These are phyloP conservation scores for Salvator merianae DNA, from an alignment of 2,113 vertebrate species.

Conservation along the genomic window DNA sequence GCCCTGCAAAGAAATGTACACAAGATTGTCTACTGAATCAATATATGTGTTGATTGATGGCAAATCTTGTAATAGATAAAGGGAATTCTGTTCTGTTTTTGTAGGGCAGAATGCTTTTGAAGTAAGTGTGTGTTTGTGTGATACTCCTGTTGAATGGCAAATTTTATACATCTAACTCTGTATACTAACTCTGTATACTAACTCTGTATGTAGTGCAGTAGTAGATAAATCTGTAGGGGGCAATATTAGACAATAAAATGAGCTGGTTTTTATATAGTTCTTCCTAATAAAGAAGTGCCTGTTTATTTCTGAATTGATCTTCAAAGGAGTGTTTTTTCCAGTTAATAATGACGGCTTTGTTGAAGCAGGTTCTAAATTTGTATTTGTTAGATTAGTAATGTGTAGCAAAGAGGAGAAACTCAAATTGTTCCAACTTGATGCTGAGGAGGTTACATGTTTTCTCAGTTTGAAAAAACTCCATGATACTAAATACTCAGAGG, in stretches of 20 bases:
- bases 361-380: not conserved
- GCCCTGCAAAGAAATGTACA: too few relatives aligned
- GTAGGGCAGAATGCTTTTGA: not conserved
- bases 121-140: not conserved
- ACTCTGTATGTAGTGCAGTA: conserved; percentile 34
- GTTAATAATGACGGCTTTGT: not conserved
- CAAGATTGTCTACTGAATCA: too few relatives aligned
- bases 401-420: not conserved
- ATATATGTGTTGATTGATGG: too few relatives aligned
- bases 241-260: conserved; percentile 70
- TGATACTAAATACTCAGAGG: not conserved
- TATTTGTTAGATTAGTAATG: not conserved
- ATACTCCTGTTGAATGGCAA: rapidly evolving
- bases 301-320: not conserved
- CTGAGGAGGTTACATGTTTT: not conserved
- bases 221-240: conserved; percentile 71
- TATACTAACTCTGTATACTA: too few relatives aligned
- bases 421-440: not conserved
- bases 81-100: not conserved
- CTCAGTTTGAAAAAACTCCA: not conserved
- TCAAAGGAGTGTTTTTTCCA: not conserved
- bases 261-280: not conserved
- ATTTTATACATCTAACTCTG: not conserved
- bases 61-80: not conserved
- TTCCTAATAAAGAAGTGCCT: not conserved